phyloP scores from a whole-genome alignment of 1,140 invertebrate species.

The Bacillus rossius region DNA sequence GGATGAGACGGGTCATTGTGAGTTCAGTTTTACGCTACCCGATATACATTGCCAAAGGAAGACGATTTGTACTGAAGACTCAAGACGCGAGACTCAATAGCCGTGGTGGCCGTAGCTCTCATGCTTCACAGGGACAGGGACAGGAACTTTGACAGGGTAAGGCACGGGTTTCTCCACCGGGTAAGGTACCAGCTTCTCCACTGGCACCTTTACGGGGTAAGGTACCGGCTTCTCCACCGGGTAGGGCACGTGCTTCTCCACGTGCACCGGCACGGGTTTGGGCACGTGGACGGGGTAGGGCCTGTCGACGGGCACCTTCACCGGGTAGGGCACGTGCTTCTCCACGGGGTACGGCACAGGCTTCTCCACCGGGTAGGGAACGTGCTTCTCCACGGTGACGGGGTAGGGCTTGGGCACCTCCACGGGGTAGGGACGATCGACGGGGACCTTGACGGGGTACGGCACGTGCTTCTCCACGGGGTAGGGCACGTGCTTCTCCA shows the following conservation, averaged over 20 bases:
- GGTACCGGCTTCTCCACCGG: slow-evolving; percentile 11
- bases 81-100: no score
- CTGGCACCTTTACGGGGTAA: slow-evolving; percentile 9
- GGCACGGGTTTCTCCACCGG: slow-evolving; percentile 4
- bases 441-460: slow-evolving; percentile 52
- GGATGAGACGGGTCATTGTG: no score
- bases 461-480: slow-evolving; percentile 46
- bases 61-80: no score
- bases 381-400: slow-evolving; percentile 2
- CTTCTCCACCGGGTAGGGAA: slow-evolving; percentile 3
- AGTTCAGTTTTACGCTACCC: no score
- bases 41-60: no score
- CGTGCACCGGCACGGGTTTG: slow-evolving; percentile 2
- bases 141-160: slow-evolving; percentile 3
- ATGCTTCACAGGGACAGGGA: neutral
- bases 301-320: slow-evolving; percentile 1
- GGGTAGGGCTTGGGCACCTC: slow-evolving; percentile 59
- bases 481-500: slow-evolving; percentile 42
- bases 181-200: slow-evolving; percentile 4
- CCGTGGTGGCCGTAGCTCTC: neutral
- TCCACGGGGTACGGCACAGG: neutral
- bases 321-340: neutral
- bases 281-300: slow-evolving; percentile 10
- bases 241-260: slow-evolving; percentile 12
- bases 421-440: slow-evolving; percentile 41